These are phyloP conservation scores for Falco biarmicus DNA, from an alignment of 2,797 vertebrate genomes.

Conservation along the genomic window DNA sequence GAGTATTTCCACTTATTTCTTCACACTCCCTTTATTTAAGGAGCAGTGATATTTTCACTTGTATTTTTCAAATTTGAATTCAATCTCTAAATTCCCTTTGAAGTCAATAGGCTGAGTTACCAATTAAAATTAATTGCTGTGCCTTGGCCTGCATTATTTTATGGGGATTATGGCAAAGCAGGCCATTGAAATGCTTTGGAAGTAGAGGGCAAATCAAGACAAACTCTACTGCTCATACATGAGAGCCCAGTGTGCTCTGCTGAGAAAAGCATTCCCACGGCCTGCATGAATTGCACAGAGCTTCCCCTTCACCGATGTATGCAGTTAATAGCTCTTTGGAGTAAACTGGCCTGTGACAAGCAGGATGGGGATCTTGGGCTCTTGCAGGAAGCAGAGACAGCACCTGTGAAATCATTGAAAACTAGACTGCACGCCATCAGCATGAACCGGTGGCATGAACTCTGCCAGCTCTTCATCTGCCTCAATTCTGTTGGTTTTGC, in stretches of 20 bases:
- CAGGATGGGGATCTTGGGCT: not conserved
- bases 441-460: fast-evolving
- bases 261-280: not conserved
- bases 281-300: not conserved
- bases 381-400: not conserved
- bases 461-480: not conserved
- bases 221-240: not conserved
- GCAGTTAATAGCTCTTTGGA: not conserved
- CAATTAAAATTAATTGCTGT: conserved; percentile 18
- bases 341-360: not conserved
- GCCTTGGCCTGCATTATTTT: not conserved
- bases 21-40: not conserved
- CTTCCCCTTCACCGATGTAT: not conserved
- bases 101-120: not conserved
- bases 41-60: not conserved
- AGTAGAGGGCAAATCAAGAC: not conserved
- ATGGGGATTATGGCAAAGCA: not conserved
- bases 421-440: fast-evolving
- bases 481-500: not conserved
- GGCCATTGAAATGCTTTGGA: not conserved
- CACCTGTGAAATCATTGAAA: not conserved
- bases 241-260: not conserved
- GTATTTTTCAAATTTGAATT: not conserved
- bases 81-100: not conserved
- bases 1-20: not conserved